These are phyloP conservation scores for Calyptomena viridis DNA, from an alignment of 2,113 vertebrate species.

Conservation along the genomic window DNA sequence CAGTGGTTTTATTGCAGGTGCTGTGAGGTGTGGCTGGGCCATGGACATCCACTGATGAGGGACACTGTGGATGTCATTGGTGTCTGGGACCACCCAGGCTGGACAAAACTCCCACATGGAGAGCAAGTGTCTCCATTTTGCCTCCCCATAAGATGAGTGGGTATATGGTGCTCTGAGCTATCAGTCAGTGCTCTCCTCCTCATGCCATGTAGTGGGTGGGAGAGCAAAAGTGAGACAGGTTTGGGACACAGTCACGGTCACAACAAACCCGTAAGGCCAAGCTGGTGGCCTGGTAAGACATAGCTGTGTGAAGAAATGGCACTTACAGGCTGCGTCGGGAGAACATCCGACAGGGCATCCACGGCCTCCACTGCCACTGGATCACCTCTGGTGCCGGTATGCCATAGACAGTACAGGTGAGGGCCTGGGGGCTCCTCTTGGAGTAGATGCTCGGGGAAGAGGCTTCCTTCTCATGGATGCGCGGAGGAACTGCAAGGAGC, in stretches of 20 bases:
- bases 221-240: fast-evolving
- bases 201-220: not conserved
- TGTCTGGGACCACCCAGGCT: not conserved
- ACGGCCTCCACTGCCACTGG: conserved; percentile 94
- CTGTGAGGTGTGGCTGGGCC: not conserved
- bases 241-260: not conserved
- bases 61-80: not conserved
- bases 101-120: not conserved
- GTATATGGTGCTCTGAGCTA: not conserved
- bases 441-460: conserved; percentile 89
- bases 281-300: not conserved
- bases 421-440: conserved; percentile 86
- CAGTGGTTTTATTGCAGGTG: not conserved
- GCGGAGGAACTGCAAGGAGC: conserved; percentile 83
- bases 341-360: conserved; percentile 89
- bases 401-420: conserved; percentile 91
- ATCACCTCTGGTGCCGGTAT: conserved; percentile 80
- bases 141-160: not conserved
- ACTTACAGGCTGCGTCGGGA: conserved; percentile 84
- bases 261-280: not conserved
- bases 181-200: not conserved
- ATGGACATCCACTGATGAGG: not conserved
- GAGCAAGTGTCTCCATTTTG: not conserved
- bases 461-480: conserved; percentile 93
- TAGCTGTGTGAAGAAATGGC: not conserved